These are phyloP conservation scores for Stegastes partitus DNA, from an alignment of 2,113 vertebrate species.

Conservation along the genomic window DNA sequence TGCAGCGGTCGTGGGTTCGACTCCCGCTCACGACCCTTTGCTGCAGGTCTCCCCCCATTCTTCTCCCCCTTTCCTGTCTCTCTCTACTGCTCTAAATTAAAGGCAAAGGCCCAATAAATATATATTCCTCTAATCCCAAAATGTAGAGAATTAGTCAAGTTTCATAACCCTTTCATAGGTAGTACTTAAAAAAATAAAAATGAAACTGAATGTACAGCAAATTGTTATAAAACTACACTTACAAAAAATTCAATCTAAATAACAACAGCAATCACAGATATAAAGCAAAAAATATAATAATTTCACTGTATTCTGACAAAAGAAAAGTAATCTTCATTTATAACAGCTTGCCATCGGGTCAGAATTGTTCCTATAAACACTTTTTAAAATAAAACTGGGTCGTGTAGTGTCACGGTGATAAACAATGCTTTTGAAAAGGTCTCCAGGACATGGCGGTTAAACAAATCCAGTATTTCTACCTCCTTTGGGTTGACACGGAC, in stretches of 20 bases:
- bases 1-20: no score
- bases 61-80: no score
- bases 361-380: neutral
- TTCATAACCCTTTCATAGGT: no score
- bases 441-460: neutral
- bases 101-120: no score
- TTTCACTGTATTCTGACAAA: neutral
- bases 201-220: no score
- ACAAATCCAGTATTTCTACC: neutral
- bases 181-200: no score
- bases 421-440: neutral
- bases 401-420: neutral
- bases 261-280: neutral
- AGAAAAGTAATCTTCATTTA: neutral
- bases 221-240: no score
- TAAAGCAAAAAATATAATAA: neutral
- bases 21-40: no score
- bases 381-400: neutral
- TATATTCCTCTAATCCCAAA: no score
- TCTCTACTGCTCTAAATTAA: no score
- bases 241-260: neutral
- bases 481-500: neutral
- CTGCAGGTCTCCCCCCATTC: no score
- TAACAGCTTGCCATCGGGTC: neutral
- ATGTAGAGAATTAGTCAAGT: no score